phyloP scores from a whole-genome alignment of 2,113 vertebrate genomes.

The Morone chrysops region DNA sequence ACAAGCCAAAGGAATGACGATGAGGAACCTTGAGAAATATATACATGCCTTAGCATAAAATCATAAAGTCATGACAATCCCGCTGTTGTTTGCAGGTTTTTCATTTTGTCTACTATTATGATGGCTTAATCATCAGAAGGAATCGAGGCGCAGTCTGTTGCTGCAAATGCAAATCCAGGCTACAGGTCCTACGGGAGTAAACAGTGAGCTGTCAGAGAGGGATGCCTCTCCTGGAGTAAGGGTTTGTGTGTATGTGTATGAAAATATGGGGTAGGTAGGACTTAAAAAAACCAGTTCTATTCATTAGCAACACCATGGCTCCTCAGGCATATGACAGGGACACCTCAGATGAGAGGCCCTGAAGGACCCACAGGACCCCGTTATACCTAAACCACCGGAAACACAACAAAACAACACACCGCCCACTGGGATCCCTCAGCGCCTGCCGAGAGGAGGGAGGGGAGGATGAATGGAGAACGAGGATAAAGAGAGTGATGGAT shows the following conservation, averaged over 20 bases:
- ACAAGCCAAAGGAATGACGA: slow-evolving; percentile 51
- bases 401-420: slow-evolving; percentile 66
- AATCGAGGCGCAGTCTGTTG: slow-evolving; percentile 51
- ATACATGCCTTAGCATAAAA: slow-evolving; percentile 25
- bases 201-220: slow-evolving; percentile 74
- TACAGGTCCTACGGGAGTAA: slow-evolving; percentile 76
- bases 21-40: slow-evolving; percentile 48
- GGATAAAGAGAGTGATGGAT: slow-evolving; percentile 68
- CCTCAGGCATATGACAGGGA: slow-evolving; percentile 76
- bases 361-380: slow-evolving; percentile 71
- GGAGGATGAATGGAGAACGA: slow-evolving; percentile 41
- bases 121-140: slow-evolving; percentile 65
- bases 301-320: slow-evolving; percentile 66
- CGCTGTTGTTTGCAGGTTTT: slow-evolving; percentile 54
- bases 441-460: slow-evolving; percentile 9
- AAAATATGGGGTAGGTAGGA: not conserved
- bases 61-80: slow-evolving; percentile 37
- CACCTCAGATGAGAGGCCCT: slow-evolving; percentile 60
- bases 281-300: slow-evolving; percentile 67
- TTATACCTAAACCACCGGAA: slow-evolving; percentile 69
- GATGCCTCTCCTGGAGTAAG: slow-evolving; percentile 56
- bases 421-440: slow-evolving; percentile 45
- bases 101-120: slow-evolving; percentile 65
- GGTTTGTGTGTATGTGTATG: slow-evolving; percentile 8
- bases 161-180: slow-evolving; percentile 73